Evolutionary conservation across 2,797 vertebrate genomes (phyloP).

Genomic region (Neomorphus geoffroyi): DNA sequence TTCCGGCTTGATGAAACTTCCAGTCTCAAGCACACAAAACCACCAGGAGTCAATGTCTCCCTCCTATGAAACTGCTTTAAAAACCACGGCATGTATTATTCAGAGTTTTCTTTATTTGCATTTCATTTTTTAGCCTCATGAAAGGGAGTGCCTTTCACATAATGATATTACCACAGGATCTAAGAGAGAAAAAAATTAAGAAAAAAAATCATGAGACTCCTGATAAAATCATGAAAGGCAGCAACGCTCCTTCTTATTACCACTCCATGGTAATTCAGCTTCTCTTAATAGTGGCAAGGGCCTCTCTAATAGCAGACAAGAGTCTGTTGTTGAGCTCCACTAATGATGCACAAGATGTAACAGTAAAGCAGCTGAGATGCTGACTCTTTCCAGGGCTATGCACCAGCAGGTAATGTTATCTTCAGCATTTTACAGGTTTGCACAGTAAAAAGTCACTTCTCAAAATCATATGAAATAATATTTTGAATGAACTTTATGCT

Average conservation of each 20-base stretch:
- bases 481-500: background rate
- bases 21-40: background rate
- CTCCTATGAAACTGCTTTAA: background rate
- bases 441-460: background rate
- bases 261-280: conserved; percentile 1
- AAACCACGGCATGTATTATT: background rate
- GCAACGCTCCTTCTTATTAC: background rate
- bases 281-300: conserved; percentile 21
- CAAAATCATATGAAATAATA: background rate
- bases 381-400: background rate
- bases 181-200: background rate
- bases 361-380: background rate
- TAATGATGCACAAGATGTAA: conserved; percentile 15
- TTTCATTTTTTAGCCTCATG: background rate
- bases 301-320: background rate
- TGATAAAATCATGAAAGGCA: conserved; percentile 44
- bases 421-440: background rate
- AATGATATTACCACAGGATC: background rate
- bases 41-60: background rate
- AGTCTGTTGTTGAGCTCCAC: background rate
- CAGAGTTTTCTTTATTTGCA: background rate
- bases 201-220: background rate
- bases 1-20: background rate
- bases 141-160: conserved; percentile 13
- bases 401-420: background rate